Conservation (phyloP, 2,113 vertebrate species). For the human (Homo sapiens) region DNA sequence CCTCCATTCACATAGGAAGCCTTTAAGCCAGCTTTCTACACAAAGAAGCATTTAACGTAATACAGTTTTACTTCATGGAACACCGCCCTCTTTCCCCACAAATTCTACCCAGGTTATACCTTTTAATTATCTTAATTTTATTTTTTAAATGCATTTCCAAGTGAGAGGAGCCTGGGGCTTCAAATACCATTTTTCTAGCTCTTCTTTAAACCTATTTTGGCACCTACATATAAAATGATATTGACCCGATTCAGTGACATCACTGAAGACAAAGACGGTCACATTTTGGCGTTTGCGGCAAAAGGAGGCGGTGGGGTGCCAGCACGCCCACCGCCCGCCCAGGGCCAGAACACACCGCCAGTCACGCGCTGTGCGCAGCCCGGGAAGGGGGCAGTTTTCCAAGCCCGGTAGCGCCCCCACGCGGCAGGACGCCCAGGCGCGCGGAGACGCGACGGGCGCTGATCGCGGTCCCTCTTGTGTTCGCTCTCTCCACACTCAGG, state of each 20-base stretch:
- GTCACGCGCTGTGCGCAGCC: neutral
- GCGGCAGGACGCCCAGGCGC: slow-evolving; percentile 47
- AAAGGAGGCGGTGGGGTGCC: neutral
- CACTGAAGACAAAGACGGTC: slow-evolving; percentile 37
- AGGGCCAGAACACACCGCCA: neutral
- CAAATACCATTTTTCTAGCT: neutral
- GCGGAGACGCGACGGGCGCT: neutral
- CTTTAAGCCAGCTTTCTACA: neutral
- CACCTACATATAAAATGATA: neutral
- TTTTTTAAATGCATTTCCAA: slow-evolving; percentile 58
- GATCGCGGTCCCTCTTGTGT: neutral
- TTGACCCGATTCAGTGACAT: neutral
- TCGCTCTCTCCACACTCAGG: slow-evolving; percentile 81
- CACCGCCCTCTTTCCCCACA: neutral
- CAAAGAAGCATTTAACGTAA: neutral
- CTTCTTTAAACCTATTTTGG: neutral
- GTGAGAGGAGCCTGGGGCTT: neutral
- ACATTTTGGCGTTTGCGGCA: neutral
- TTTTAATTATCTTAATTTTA: slow-evolving; percentile 64
- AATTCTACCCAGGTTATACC: neutral
- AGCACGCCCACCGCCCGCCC: neutral
- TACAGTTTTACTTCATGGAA: neutral
- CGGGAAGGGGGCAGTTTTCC: neutral
- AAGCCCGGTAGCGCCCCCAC: slow-evolving; percentile 74
- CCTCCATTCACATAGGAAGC: neutral